A percentile compares a stretch with the other conserved stretches of the same genome.
Conservation (phyloP, 2,113 vertebrate genomes). For the Elephas maximus region DNA sequence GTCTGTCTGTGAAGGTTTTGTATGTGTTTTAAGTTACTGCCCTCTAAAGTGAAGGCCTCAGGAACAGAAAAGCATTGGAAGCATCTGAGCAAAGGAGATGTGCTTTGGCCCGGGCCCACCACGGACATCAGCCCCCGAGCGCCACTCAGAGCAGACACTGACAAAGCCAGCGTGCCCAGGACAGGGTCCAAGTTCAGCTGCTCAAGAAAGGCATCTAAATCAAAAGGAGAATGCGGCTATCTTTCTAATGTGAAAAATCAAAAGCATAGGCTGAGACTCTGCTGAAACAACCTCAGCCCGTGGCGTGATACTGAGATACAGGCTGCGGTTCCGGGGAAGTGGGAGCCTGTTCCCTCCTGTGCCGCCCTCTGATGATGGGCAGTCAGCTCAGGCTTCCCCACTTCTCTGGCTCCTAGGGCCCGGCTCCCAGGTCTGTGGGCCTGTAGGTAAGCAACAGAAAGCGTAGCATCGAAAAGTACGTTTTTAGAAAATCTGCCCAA, state of each 20-base stretch:
- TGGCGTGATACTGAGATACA: not conserved
- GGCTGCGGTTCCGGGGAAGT: not conserved
- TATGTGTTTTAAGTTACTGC: conserved; percentile 12
- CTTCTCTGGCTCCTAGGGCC: not conserved
- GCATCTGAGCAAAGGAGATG: not conserved
- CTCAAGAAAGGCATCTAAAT: not conserved
- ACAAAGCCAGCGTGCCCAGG: not conserved
- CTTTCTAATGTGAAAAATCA: not conserved
- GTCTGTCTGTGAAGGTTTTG: not conserved
- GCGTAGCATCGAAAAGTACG: not conserved
- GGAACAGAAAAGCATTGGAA: not conserved
- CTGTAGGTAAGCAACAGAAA: not conserved
- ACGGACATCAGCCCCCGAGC: no score
- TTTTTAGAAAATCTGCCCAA: not conserved
- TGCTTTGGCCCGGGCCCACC: not conserved
- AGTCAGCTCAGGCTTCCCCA: not conserved
- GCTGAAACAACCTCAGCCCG: no score
- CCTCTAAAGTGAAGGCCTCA: not conserved
- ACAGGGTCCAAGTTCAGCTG: not conserved
- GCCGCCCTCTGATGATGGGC: not conserved
- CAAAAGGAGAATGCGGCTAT: not conserved
- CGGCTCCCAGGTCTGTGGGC: not conserved
- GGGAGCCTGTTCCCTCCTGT: not conserved
- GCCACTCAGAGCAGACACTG: no score
- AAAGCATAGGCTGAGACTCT: not conserved